Conservation (phyloP, 1,140 invertebrate genomes). For the Pogonognathellus flavescens region DNA sequence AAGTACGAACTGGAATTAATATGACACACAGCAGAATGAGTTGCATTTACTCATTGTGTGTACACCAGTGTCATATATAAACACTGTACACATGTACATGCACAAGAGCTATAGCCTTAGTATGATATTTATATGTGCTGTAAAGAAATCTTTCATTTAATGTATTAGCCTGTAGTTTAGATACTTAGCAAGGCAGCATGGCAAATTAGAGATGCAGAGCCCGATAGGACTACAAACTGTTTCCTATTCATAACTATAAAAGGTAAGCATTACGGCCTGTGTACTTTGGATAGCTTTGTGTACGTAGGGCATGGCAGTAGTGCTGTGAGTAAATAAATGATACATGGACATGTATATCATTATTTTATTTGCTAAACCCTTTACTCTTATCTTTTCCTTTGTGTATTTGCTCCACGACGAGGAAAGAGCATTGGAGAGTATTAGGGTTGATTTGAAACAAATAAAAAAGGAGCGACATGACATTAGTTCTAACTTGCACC, state of each 20-base stretch:
- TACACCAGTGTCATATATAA: too few relatives aligned
- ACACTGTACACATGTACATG: background rate
- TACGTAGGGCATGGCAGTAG: background rate
- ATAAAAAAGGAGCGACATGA: conserved; percentile 12
- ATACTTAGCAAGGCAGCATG: conserved; percentile 35
- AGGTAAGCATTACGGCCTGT: background rate
- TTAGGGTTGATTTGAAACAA: background rate
- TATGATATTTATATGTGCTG: background rate
- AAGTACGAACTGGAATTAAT: conserved; percentile 11
- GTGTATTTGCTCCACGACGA: conserved; percentile 3
- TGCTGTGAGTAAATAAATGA: conserved; percentile 31
- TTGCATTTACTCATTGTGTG: conserved; percentile 5
- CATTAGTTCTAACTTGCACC: conserved; percentile 31
- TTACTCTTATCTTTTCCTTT: conserved; percentile 36
- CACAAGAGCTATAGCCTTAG: background rate
- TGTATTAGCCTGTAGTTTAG: conserved; percentile 36
- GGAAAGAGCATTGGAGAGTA: background rate
- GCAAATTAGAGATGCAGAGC: conserved; percentile 31
- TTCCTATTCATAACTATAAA: background rate
- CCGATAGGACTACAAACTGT: conserved; percentile 20
- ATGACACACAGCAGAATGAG: conserved; percentile 33
- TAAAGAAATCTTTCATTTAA: conserved; percentile 43
- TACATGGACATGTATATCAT: conserved; percentile 49
- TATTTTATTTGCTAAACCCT: conserved; percentile 48
- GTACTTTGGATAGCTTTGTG: background rate